phyloP scores from a whole-genome alignment of 2,888 invertebrate species.

The Drosophila suboccidentalis region DNA sequence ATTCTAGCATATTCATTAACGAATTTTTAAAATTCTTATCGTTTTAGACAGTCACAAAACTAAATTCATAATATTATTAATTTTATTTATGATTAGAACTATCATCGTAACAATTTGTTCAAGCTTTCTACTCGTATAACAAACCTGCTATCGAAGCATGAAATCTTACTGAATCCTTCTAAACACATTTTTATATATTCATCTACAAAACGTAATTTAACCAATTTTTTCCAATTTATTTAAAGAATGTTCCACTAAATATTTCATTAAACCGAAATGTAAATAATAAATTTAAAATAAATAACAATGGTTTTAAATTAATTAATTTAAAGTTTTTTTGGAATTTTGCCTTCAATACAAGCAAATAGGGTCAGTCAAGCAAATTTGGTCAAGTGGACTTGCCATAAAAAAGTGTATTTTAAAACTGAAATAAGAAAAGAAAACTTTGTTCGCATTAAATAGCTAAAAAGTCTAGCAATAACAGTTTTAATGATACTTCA shows the following conservation, averaged over 20 bases:
- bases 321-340: too few species aligned
- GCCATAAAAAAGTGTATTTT: too few species aligned
- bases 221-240: neutral
- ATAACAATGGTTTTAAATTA: too few species aligned
- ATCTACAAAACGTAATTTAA: slow-evolving; percentile 1
- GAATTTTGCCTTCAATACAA: too few species aligned
- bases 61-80: neutral
- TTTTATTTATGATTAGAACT: neutral
- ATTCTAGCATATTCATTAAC: neutral
- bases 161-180: neutral
- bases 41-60: neutral
- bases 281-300: neutral
- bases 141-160: neutral
- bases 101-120: neutral
- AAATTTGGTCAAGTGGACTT: too few species aligned
- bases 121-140: neutral
- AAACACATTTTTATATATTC: neutral
- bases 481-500: neutral
- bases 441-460: too few species aligned
- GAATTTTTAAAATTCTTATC: neutral
- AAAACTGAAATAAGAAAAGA: too few species aligned
- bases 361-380: too few species aligned
- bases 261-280: slow-evolving; percentile 3
- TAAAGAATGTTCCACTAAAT: neutral
- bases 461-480: too few species aligned